Percentiles rank a stretch among this genome's conserved stretches.
These are phyloP conservation scores for Trichonephila clavipes DNA, from an alignment of 1,140 invertebrate genomes.

Conservation along the genomic window DNA sequence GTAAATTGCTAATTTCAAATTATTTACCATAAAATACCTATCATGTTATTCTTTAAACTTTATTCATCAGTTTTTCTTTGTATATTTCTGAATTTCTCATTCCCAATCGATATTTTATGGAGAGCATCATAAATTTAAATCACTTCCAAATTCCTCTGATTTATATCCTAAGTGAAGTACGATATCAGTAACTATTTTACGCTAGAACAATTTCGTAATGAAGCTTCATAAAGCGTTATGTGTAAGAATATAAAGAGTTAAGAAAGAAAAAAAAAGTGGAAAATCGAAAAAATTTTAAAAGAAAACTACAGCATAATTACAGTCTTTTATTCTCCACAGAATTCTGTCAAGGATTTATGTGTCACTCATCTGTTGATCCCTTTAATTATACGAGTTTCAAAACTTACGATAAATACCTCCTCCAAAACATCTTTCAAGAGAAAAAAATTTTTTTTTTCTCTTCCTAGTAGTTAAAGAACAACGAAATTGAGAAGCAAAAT, in stretches of 20 bases:
- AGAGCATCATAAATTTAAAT: too few species aligned
- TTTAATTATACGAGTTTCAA: constrained; percentile 59
- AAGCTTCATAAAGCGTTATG: background rate
- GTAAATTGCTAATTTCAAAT: too few species aligned
- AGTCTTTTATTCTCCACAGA: background rate
- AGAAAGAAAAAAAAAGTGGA: background rate
- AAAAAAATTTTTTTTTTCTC: background rate
- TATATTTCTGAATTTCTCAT: too few species aligned
- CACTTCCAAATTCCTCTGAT: too few species aligned
- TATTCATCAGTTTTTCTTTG: too few species aligned
- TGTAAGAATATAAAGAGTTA: background rate
- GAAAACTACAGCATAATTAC: background rate
- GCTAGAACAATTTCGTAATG: background rate
- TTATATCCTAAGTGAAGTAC: too few species aligned
- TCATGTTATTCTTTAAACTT: too few species aligned
- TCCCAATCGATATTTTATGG: too few species aligned
- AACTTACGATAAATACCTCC: constrained; percentile 19
- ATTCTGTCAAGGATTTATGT: constrained; percentile 47
- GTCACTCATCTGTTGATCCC: constrained; percentile 60
- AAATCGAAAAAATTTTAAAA: background rate
- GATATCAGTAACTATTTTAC: background rate
- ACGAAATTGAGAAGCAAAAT: background rate
- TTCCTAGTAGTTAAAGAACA: background rate
- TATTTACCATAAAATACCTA: too few species aligned
- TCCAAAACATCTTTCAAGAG: background rate